Evolutionary conservation across 2,888 invertebrate species (phyloP), one percentile per base, ranked within the genome.

Genomic region (Gastracanthus pulcherrimus): DNA sequence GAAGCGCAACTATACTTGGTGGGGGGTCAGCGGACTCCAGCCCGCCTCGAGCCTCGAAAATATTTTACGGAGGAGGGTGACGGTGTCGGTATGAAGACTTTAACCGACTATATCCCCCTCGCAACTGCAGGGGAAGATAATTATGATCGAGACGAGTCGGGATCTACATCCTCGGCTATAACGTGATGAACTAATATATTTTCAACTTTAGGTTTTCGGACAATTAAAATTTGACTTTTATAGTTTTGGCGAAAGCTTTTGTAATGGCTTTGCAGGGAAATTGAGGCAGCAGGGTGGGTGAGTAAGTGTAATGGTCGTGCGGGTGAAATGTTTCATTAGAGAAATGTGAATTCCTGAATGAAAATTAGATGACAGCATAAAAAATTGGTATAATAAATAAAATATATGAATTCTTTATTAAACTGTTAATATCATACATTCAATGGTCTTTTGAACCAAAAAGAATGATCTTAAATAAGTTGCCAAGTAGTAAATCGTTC

Each of bases 1-100:
- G 19, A 13, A 67, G 13, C 45, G 38, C n/a, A 79, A 31, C 66
- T 34, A 60, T 64, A 31, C 51, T 16, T 38, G 3, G 4, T 3
- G 48, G 36, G 58, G 60, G 48, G 62, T 62, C 34, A 11, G 34
- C 11, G 26, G 11, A 7, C 5, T 55, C 19, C 26, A 45, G 51
- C n/a, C 11, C n/a, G n/a, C 45, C 11, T 31, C 55, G 55, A 64
- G 26, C 51, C 19, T 23, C 31, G 34, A 74, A 69, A 69, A 74
- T 75, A 75, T 80, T 71, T 55, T 38, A 26, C 13, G 31, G 64
- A 13, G 48, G n/a, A n/a, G n/a, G n/a, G n/a, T n/a, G n/a, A n/a
- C n/a, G 26, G 9, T 3, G n/a, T 9, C 38, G 34, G 5, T 29
- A 66, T 7, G 16, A 55, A 72, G 41, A 36, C 62, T 71, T 36